Evolutionary conservation across 2,888 invertebrate genomes (phyloP).

Genomic region (Clivina fossor): DNA sequence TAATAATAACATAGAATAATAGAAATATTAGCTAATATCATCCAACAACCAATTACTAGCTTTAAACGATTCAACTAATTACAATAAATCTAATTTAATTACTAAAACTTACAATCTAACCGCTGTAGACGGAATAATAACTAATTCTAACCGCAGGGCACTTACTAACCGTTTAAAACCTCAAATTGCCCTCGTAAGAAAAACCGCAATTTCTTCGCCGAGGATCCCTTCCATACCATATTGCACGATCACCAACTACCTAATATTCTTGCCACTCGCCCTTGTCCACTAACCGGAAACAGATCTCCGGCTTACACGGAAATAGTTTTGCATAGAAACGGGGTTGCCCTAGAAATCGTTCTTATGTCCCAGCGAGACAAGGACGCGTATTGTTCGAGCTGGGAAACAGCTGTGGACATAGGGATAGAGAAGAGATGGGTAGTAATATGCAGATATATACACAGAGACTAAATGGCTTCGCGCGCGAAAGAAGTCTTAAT

Average conservation of each 20-base stretch:
- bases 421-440: slow-evolving; percentile 51
- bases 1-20: too few species aligned
- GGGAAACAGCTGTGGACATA: slow-evolving; percentile 48
- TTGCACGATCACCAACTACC: too few species aligned
- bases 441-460: slow-evolving; percentile 52
- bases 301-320: neutral
- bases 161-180: too few species aligned
- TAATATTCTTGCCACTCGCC: slow-evolving; percentile 14
- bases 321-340: neutral
- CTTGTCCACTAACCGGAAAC: slow-evolving; percentile 8
- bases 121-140: too few species aligned
- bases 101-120: too few species aligned
- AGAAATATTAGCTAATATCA: too few species aligned
- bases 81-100: too few species aligned
- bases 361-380: slow-evolving; percentile 42
- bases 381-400: slow-evolving; percentile 45
- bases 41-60: too few species aligned
- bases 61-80: too few species aligned
- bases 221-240: slow-evolving; percentile 19
- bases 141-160: too few species aligned
- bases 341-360: slow-evolving; percentile 24
- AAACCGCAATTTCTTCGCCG: slow-evolving; percentile 22
- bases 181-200: slow-evolving; percentile 15
- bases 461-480: slow-evolving; percentile 51
- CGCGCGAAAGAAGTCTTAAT: slow-evolving; percentile 53